Base-by-base conservation (phyloP, 2,888 invertebrate genomes). In the Ectropis crepuscularia region DNA sequence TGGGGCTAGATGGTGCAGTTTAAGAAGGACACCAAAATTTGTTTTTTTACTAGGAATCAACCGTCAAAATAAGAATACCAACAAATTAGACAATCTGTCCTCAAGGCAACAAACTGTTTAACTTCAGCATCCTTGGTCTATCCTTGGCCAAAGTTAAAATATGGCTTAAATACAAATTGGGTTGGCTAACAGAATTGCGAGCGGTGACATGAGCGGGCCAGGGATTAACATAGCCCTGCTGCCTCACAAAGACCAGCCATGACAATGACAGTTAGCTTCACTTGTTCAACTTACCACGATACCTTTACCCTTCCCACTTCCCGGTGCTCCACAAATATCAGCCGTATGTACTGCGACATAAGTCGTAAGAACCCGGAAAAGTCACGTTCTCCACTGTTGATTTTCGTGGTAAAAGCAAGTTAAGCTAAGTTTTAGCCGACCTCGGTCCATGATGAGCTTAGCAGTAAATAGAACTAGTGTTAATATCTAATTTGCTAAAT, bases 181-280 rank as follows among this genome's bases (percentile, higher is more conserved):
- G 73, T 79, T 74, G 74, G 71, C 74, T 80, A 76, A 84, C 77
- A 82, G 80, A 79, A 82, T 83, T 82, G 80, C 73, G 59, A 47
- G 69, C 73, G 74, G 72, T 72, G 73, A 77, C 82, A 79, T 79
- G 79, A 79, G 77, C 77, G 67, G 67, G 39, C 65, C 49, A 37
- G 45, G 81, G 80, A 83, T 85, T 85, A 83, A 83, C 77, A 84
- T 82, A 84, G 79, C 74, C 73, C 74, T 73, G 77, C 81, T 78
- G 78, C 78, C 74, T 77, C 77, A 84, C 79, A 82, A 84, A 84
- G 81, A 78, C 83, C 72, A 78, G 73, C 75, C 80, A 79, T 83
- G 82, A 84, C 85, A 86, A 83, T 83, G 86, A 85, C 85, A 86
- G 85, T 87, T 85, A 85, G 81, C 80, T 78, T 75, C 75, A 81